Conservation (phyloP, 2,888 invertebrate species). For the Slavum lentiscoides region DNA sequence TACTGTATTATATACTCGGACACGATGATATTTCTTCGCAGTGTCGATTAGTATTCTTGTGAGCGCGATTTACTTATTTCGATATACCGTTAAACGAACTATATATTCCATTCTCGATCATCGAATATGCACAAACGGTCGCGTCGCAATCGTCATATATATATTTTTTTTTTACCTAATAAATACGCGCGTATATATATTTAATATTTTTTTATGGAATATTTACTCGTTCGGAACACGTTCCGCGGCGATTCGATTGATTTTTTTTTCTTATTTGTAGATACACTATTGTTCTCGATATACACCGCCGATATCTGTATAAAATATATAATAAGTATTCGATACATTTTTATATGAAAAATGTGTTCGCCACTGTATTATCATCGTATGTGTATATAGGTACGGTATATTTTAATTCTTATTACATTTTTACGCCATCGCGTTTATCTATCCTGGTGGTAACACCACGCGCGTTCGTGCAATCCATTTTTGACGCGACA, state of each 20-base stretch:
- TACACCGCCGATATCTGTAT: background rate
- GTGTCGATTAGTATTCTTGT: slow-evolving; percentile 7
- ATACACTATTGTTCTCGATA: background rate
- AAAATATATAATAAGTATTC: background rate
- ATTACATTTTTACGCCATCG: too few relatives aligned
- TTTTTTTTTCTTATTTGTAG: background rate
- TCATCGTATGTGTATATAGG: background rate
- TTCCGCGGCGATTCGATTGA: background rate
- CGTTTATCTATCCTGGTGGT: too few relatives aligned
- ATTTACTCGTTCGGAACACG: slow-evolving; percentile 8
- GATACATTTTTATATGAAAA: background rate
- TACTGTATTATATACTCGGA: too few relatives aligned
- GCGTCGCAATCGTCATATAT: background rate
- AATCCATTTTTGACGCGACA: too few relatives aligned
- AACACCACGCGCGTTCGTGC: too few relatives aligned
- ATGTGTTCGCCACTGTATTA: too few relatives aligned
- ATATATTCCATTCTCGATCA: background rate
- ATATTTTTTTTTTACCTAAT: background rate
- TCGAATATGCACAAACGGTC: background rate
- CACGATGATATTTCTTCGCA: too few relatives aligned
- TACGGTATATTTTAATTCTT: too few relatives aligned
- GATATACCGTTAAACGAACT: slow-evolving; percentile 34
- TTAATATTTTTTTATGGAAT: too few relatives aligned
- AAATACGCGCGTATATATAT: background rate
- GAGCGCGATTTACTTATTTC: background rate